Base-by-base conservation (phyloP, 1,140 invertebrate genomes). In the Papilio xuthus region DNA sequence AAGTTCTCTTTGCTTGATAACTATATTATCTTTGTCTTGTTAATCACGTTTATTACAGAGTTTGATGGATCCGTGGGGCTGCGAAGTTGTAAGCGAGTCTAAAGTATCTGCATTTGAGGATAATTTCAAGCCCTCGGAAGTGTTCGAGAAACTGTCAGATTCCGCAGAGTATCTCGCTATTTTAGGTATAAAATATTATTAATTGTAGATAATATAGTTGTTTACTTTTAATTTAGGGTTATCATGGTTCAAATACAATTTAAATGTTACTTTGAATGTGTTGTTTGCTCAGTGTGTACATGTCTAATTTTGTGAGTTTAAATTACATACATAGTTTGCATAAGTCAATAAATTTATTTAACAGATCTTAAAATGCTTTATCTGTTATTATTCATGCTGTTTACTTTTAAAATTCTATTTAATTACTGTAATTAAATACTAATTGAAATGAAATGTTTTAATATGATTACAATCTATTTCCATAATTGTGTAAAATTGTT, bases 11-110 rank as follows among this genome's bases (percentile, higher is more conserved):
- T 67, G 60, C 26, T 28, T 67, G 15, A 67, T 67, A 28, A 28
- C 12, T 32, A 28, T 67, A 7, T 67, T 67, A 60, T 60, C 9
- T 26, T 18, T 60, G 53, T 26, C 8, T 47, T 47, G 1, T 26
- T 60, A 67, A 28, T 28, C 26, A 15, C 13, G 26, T 67, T 63
- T 81, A n/a, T 85, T 85, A 18, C 70, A 89, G 86, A 82, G 75
- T 88, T 93, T 90, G 88, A 93, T 93, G 92, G 92, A 93, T 93
- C 92, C 92, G 86, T 93, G 92, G 92, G 91, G 92, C 79, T 84
- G 82, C 80, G 85, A 89, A 85, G 85, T 81, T 79, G 78, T 81
- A 81, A 81, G 82, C 76, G 80, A 80, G 47, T 80, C 80, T 69
- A 83, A 85, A 77, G 82, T 76, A 23, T 73, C 87, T 15, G 84